Conservation (phyloP, 2,888 invertebrate species). For the Andrena minutula region DNA sequence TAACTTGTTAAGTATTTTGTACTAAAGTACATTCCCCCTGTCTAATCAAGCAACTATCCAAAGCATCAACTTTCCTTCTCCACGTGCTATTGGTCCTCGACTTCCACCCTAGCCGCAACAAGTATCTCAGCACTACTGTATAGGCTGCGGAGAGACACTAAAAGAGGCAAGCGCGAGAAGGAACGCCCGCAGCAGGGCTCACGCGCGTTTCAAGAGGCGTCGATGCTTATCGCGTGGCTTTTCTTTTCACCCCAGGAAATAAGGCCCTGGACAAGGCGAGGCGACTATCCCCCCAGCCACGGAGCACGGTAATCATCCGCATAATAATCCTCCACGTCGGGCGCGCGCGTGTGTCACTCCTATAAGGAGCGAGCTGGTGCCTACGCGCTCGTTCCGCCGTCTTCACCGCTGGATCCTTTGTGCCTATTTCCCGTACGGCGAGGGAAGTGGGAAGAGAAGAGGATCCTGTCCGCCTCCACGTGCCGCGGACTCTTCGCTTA, state of each 20-base stretch:
- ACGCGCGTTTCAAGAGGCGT: conserved; percentile 57
- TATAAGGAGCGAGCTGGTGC: conserved; percentile 75
- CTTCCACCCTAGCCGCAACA: no score
- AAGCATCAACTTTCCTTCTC: no score
- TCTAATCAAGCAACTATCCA: no score
- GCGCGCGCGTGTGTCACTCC: conserved; percentile 73
- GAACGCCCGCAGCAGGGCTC: neutral
- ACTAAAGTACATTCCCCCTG: no score
- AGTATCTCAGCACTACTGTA: no score
- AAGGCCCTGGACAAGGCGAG: conserved; percentile 34
- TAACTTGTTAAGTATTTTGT: no score
- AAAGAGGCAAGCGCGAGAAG: conserved; percentile 1
- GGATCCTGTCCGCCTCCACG: conserved; percentile 79
- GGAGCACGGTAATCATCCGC: conserved; percentile 69
- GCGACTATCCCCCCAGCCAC: conserved; percentile 44
- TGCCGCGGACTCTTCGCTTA: conserved; percentile 41
- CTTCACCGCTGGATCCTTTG: conserved; percentile 50
- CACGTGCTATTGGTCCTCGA: no score
- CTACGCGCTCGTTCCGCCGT: conserved; percentile 62
- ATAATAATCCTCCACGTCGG: conserved; percentile 70
- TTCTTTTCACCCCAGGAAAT: conserved; percentile 56
- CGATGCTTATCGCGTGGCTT: conserved; percentile 56
- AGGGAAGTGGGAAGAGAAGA: conserved; percentile 41
- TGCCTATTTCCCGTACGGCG: conserved; percentile 49
- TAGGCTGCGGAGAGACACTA: neutral